Conservation (phyloP, 2,888 invertebrate species). For the Hypsopygia costalis region DNA sequence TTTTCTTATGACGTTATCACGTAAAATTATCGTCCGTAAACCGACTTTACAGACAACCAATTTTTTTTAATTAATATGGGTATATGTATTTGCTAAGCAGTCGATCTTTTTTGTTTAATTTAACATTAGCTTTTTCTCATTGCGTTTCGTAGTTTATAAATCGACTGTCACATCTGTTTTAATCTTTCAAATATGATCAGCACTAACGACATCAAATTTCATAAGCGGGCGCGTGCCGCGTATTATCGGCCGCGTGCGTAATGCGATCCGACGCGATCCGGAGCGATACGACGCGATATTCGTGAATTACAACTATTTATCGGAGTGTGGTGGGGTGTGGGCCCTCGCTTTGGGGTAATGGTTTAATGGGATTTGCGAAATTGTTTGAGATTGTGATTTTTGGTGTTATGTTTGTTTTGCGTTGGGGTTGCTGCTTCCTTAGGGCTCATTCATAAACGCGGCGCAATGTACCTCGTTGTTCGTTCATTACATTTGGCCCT, state of each 20-base stretch:
- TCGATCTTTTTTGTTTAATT: too few species aligned
- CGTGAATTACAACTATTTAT: constrained; percentile 76
- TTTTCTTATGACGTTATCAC: too few species aligned
- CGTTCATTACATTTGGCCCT: too few species aligned
- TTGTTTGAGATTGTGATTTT: constrained; percentile 27
- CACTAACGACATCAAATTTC: constrained; percentile 56
- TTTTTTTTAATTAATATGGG: too few species aligned
- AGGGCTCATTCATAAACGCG: neutral
- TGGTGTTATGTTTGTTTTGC: constrained; percentile 6
- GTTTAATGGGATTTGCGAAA: constrained; percentile 60
- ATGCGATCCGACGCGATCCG: constrained; percentile 34
- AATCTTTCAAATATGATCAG: constrained; percentile 8
- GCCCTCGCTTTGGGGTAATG: constrained; percentile 40
- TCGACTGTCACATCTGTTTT: constrained; percentile 27
- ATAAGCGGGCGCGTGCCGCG: constrained; percentile 70
- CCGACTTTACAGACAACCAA: too few species aligned
- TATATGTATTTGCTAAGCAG: too few species aligned
- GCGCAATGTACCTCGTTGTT: too few species aligned
- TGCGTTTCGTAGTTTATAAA: constrained; percentile 4
- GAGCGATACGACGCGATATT: constrained; percentile 52
- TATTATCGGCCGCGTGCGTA: constrained; percentile 61
- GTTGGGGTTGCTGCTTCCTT: neutral
- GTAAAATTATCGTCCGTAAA: too few species aligned
- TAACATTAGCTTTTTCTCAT: too few species aligned
- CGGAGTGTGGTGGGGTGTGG: constrained; percentile 49